Evolutionary conservation across 2,113 vertebrate genomes (phyloP), one percentile per base, ranked within the genome.

Genomic region (Apeltes quadracus): DNA sequence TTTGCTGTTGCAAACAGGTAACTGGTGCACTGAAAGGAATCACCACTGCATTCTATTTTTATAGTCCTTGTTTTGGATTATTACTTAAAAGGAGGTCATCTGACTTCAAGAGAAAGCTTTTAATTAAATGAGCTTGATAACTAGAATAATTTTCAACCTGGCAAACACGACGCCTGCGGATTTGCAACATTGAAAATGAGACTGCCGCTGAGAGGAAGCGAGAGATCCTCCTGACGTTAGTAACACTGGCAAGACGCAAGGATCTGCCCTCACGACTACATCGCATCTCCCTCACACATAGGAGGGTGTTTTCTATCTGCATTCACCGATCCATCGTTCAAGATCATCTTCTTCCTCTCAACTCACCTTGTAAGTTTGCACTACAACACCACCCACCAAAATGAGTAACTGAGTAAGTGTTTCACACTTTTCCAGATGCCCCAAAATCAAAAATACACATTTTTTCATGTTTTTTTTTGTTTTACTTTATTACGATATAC

Each of bases 121-220:
- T 50, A 76, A 75, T 68, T 50, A 73, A 75, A 79, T 81, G n/a
- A 61, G 65, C 48, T 46, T 78, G 74, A 83, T 82, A 63, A 75
- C 72, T 68, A 46, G 61, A 72, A 67, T 22, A n/a, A 62, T 61
- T 70, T 72, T 36, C 27, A 51, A 44, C 46, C 58, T 58, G 72
- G 66, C 41, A 79, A 82, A 67, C 51, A 65, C 13, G 18, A 72
- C 5, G 12, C 53, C 7, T 25, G 51, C 54, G 34, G 57, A 74
- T 76, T 29, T 59, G 14, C 74, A 44, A 59, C 51, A 71, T 73
- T 72, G 34, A 74, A 64, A 72, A 29, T 23, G 75, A 79, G 54
- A 44, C 57, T 56, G 61, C 68, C 0, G 63, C 75, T 77, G 76
- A 75, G 76, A 75, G 64, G 62, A 63, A 78, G 67, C 71, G 54